A percentile compares a stretch with the other conserved stretches of the same genome.
Evolutionary conservation across 2,113 vertebrate genomes (phyloP).

Genomic region (Sinocyclocheilus anophthalmus): DNA sequence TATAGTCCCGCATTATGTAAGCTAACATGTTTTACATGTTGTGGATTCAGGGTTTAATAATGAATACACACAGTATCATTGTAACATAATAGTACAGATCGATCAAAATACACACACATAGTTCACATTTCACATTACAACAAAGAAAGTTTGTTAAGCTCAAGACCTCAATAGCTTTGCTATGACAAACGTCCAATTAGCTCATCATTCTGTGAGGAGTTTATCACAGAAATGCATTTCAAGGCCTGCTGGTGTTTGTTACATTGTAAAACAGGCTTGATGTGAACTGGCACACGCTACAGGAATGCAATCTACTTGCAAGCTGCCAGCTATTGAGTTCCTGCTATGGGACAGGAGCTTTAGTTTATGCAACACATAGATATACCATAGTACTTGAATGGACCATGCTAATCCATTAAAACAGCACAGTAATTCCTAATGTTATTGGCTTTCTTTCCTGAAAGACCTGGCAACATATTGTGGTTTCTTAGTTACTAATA

Average conservation of each 20-base stretch:
- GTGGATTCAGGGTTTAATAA: background rate
- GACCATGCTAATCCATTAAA: background rate
- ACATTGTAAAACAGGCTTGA: slow-evolving; percentile 44
- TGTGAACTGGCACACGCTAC: slow-evolving; percentile 45
- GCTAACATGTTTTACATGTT: background rate
- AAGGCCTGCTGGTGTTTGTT: slow-evolving; percentile 47
- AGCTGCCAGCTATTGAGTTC: slow-evolving; percentile 36
- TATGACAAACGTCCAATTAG: slow-evolving; percentile 43
- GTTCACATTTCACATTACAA: slow-evolving; percentile 50
- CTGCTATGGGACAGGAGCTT: slow-evolving; percentile 7
- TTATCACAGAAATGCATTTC: slow-evolving; percentile 55
- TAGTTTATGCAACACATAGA: slow-evolving; percentile 14
- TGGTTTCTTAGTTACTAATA: background rate
- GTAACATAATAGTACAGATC: background rate
- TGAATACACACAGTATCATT: background rate
- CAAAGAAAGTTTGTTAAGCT: slow-evolving; percentile 55
- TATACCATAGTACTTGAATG: background rate
- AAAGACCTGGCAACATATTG: background rate
- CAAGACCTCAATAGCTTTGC: slow-evolving; percentile 49
- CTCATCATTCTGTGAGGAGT: slow-evolving; percentile 29
- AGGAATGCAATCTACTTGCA: slow-evolving; percentile 46
- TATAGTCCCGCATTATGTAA: background rate
- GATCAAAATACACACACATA: slow-evolving; percentile 28
- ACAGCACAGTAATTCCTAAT: too few species aligned
- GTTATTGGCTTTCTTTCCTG: too few species aligned